Percentiles rank a stretch among this genome's conserved stretches.
Conservation (phyloP, 2,888 invertebrate genomes). For the Dryadula phaetusa region DNA sequence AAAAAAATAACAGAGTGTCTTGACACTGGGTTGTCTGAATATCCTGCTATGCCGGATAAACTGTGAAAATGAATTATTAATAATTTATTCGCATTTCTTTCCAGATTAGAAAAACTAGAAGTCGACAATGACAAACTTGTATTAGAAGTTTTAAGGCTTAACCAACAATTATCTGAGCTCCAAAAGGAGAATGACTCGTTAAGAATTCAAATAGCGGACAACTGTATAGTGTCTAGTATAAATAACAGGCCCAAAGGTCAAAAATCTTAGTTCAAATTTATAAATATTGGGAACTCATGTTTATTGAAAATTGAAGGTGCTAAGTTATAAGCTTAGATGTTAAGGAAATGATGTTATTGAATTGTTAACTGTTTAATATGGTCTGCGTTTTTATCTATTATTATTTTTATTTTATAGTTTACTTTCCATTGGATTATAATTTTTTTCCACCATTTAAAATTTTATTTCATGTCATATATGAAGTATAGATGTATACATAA, state of each 20-base stretch:
- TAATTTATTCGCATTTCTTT: constrained; percentile 50
- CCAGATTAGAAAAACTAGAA: constrained; percentile 76
- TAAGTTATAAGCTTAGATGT: constrained; percentile 43
- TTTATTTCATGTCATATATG: neutral
- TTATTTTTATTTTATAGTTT: neutral
- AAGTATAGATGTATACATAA: neutral
- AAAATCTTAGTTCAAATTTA: constrained; percentile 65
- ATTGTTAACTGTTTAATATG: constrained; percentile 32
- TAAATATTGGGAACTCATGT: constrained; percentile 46
- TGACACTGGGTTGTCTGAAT: too few species aligned
- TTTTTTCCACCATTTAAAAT: neutral
- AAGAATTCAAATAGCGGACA: constrained; percentile 86
- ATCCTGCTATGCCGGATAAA: too few species aligned
- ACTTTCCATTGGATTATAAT: neutral
- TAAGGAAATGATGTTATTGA: constrained; percentile 32
- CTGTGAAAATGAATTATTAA: too few species aligned
- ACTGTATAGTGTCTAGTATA: constrained; percentile 78
- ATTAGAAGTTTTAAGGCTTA: constrained; percentile 88
- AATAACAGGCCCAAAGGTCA: constrained; percentile 65
- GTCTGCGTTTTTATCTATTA: constrained; percentile 21
- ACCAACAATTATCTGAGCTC: constrained; percentile 88
- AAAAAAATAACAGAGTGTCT: too few species aligned
- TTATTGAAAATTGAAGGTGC: constrained; percentile 48
- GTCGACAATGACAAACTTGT: constrained; percentile 89
- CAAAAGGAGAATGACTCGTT: constrained; percentile 91